Evolutionary conservation across 2,113 vertebrate genomes (phyloP), one percentile per base, ranked within the genome.

Genomic region (Mixornis gularis): DNA sequence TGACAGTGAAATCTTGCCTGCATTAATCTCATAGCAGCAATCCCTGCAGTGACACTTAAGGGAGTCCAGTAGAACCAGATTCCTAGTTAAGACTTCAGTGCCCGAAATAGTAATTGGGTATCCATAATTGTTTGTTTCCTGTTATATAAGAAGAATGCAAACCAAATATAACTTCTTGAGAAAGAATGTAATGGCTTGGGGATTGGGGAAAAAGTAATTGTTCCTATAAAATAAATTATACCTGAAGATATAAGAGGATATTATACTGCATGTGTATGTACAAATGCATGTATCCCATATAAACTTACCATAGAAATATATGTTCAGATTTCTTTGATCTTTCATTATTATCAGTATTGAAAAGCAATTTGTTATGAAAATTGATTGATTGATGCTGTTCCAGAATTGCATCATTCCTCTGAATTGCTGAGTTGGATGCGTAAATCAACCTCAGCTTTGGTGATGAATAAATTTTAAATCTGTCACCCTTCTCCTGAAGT

Each of bases 111-210:
- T 68, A 95, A 90, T 70, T 80, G 13, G 7, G 3, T 72, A 83
- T 80, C 64, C 22, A 5, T 88, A 96, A 84, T 94, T 72, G 46
- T 68, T 89, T 92, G 27, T 30, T 74, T 94, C 66, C 48, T 89
- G 18, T 94, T 89, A 86, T 7, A 36, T 80, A 69, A 60, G 26
- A 74, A 79, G 41, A 85, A 40, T 80, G 15, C 10, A 91, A 82
- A 29, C 21, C 29, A 78, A 70, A 81, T 52, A 17, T 13, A 6
- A 34, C 53, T 64, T 90, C 5, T 55, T 60, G 25, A 86, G 6
- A 74, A 90, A 89, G 21, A 1, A 43, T 26, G 4, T 53, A 17
- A 90, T 56, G 8, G 49, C 34, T 6, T n/a, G 4, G 6, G 7
- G 8, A 64, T 13, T 3, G 2, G 32, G 8, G 8, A 34, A 80